Percentiles rank a stretch among this genome's conserved stretches.
phyloP scores from a whole-genome alignment of 2,888 invertebrate genomes.

The Phaonia tiefii region DNA sequence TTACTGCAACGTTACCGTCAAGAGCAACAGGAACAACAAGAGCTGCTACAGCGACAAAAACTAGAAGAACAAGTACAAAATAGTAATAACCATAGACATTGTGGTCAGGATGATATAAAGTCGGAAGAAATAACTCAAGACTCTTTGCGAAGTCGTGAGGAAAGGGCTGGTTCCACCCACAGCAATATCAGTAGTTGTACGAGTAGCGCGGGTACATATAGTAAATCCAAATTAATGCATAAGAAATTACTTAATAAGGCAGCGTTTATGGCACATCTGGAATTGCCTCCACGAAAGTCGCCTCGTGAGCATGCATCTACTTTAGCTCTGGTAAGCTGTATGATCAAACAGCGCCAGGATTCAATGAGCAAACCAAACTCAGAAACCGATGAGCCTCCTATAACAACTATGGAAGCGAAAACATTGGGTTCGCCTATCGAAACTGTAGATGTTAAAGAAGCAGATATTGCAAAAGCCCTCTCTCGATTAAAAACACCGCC shows the following conservation, averaged over 20 bases:
- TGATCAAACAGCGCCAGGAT: constrained; percentile 81
- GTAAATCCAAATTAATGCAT: constrained; percentile 70
- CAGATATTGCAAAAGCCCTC: constrained; percentile 15
- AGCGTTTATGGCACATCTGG: constrained; percentile 72
- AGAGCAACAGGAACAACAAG: constrained; percentile 73
- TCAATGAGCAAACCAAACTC: constrained; percentile 77
- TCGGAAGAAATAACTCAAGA: constrained; percentile 33
- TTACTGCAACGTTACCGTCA: constrained; percentile 75
- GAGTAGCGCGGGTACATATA: constrained; percentile 72
- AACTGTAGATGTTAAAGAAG: constrained; percentile 30
- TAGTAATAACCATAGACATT: background rate
- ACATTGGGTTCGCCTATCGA: background rate
- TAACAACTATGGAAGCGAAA: constrained; percentile 49
- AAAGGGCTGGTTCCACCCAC: constrained; percentile 72
- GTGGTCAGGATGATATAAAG: constrained; percentile 56
- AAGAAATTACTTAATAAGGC: constrained; percentile 76
- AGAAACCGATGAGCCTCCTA: constrained; percentile 74
- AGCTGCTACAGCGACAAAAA: constrained; percentile 66
- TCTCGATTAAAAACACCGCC: constrained; percentile 51
- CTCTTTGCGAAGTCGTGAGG: constrained; percentile 62
- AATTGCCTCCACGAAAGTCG: constrained; percentile 86
- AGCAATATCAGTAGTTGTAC: constrained; percentile 74
- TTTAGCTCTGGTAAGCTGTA: constrained; percentile 88
- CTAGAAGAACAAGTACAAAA: constrained; percentile 55
- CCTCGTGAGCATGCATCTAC: constrained; percentile 94